These are phyloP conservation scores for Kryptopterus vitreolus DNA, from an alignment of 2,797 vertebrate genomes.

Conservation along the genomic window DNA sequence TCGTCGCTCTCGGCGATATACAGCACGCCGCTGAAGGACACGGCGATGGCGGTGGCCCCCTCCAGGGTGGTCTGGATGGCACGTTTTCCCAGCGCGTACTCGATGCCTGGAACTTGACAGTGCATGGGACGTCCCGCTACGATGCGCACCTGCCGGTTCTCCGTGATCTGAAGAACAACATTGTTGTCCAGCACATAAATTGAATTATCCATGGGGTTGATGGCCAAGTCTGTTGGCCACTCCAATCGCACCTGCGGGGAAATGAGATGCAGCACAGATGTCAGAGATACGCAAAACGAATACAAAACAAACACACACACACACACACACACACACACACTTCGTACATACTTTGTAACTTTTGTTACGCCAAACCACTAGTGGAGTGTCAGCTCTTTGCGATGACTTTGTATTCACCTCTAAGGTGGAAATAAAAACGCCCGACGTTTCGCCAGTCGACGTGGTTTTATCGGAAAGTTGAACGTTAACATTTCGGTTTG, in stretches of 20 bases:
- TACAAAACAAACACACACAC: background rate
- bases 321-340: background rate
- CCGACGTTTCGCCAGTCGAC: background rate
- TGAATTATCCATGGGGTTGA: slow-evolving; percentile 99
- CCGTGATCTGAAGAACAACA: slow-evolving; percentile 94
- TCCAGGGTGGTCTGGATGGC: slow-evolving; percentile 94
- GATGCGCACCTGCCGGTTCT: slow-evolving; percentile 92
- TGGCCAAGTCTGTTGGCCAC: slow-evolving; percentile 96
- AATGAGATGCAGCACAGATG: slow-evolving; percentile 16
- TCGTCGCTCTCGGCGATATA: slow-evolving; percentile 97
- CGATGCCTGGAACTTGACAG: slow-evolving; percentile 94
- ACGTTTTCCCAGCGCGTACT: slow-evolving; percentile 87
- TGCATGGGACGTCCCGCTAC: slow-evolving; percentile 96
- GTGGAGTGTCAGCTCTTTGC: background rate
- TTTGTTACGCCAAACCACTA: background rate
- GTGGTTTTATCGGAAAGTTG: too few relatives aligned
- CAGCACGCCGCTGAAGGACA: slow-evolving; percentile 93
- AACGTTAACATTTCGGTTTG: too few relatives aligned
- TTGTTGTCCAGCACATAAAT: slow-evolving; percentile 98
- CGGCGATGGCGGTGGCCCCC: slow-evolving; percentile 88
- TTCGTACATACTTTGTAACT: background rate
- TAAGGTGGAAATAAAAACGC: background rate
- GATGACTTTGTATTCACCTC: too few relatives aligned
- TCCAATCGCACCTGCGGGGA: slow-evolving; percentile 87
- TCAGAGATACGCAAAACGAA: slow-evolving; percentile 1